Base-by-base conservation (phyloP, 2,888 invertebrate species). In the Meganola albula region DNA sequence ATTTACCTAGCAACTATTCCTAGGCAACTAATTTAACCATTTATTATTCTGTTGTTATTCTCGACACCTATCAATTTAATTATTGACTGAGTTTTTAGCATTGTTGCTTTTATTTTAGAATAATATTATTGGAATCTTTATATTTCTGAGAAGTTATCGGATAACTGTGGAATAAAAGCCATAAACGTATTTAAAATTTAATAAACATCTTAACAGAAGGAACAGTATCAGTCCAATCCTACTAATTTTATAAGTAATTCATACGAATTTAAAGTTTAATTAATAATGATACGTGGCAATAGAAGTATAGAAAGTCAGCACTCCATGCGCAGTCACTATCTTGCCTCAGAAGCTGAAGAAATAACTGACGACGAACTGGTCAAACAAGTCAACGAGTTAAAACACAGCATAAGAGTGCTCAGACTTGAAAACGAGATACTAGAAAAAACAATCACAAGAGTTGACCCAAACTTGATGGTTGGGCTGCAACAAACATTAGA, bases 361-460 rank as follows among this genome's bases (percentile, higher is more conserved):
- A 11, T 83, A 0, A 62, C 66, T 0, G 85, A 84, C 20, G 50
- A 54, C 0, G 82, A 83, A 30, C 52, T 85, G 0, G 48, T 75
- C 3, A 75, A 66, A 29, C 60, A 72, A 36, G 75, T 85, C 0
- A 61, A 56, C 10, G 72, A 74, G 0, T 35, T 78, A 1, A 83
- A 73, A 36, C 53, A 62, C 0, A 65, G 74, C 34, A 54, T 75
- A 3, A 69, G 58, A 33, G 36, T 82, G 2, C 31, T 88, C 5
- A 47, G 45, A 0, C 42, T 88, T 1, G 89, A 89, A 48, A 89
- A 89, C 37, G 88, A 88, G 30, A 66, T 89, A 10, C 65, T 88
- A 6, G 88, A 88, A 41, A 72, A 64, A 8, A 79, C 80, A 2
- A 74, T 89, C 1, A 47, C 58, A 42, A 74, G 87, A 22, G 37